Conservation (phyloP, 2,113 vertebrate genomes). For the Nibea coibor region DNA sequence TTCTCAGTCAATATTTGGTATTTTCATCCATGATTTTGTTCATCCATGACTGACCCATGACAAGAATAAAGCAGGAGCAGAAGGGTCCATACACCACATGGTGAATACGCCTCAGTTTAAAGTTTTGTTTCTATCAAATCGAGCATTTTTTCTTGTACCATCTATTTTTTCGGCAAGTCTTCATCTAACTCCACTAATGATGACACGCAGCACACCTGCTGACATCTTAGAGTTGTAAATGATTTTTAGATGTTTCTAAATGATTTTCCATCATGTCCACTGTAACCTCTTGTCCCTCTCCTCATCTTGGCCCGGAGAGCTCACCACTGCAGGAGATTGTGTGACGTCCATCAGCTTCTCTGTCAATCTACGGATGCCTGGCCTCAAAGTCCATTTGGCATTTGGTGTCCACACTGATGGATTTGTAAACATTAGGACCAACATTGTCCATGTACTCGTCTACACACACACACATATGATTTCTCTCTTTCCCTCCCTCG, state of each 20-base stretch:
- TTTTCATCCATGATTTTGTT: too few species aligned
- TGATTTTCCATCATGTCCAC: slow-evolving; percentile 45
- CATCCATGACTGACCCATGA: too few species aligned
- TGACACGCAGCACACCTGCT: neutral
- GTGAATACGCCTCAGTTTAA: neutral
- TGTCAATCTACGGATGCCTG: slow-evolving; percentile 68
- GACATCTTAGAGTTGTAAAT: slow-evolving; percentile 31
- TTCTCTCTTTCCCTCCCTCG: slow-evolving; percentile 45
- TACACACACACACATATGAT: slow-evolving; percentile 48
- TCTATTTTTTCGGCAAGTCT: slow-evolving; percentile 1
- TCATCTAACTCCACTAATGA: slow-evolving; percentile 31
- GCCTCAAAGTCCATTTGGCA: slow-evolving; percentile 84
- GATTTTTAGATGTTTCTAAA: slow-evolving; percentile 36
- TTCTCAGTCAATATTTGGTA: neutral
- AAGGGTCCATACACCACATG: neutral
- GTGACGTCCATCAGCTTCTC: slow-evolving; percentile 38
- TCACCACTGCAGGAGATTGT: slow-evolving; percentile 40
- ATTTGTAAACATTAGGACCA: slow-evolving; percentile 83
- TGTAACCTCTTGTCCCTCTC: slow-evolving; percentile 43
- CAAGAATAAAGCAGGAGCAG: neutral
- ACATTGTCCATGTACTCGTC: slow-evolving; percentile 48
- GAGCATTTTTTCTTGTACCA: neutral
- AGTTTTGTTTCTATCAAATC: neutral
- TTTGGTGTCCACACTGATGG: slow-evolving; percentile 72
- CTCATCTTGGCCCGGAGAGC: slow-evolving; percentile 37